Base-by-base conservation (phyloP, 2,888 invertebrate species). In the Tortrix viridana region DNA sequence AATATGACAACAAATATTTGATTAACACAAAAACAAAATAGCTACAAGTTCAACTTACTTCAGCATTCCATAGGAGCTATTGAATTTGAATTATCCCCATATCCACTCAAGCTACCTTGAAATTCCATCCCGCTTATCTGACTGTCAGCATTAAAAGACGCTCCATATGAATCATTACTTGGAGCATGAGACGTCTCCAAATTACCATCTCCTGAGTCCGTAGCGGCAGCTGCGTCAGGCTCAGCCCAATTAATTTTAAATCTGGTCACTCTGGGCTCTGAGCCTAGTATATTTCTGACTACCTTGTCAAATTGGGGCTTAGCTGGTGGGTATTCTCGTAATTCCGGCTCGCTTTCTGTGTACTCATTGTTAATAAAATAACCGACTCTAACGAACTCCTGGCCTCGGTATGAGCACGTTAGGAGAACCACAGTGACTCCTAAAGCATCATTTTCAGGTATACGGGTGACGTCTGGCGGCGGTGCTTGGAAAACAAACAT, bases 301-400 rank as follows among this genome's bases (percentile, higher is more conserved):
- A 98, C 97, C 93, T 98, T 98, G 78, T 98, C 98, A 85, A 98
- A 98, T 68, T 96, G 95, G 1, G 99, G 98, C 66, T 96, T 95
- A 5, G 97, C 93, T 7, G 99, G 99, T 3, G 98, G 98, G 84
- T 98, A 98, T 84, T 99, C 99, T 54, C 96, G 94, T 71, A 99
- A 88, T 79, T 99, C 99, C 0, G 96, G 96, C 75, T 99, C 98
- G 4, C 94, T 94, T 76, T 98, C 98, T 7, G 93, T 94, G 80
- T 99, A 99, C 81, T 99, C 99, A 80, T 99, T 99, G 81, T 99
- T 99, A 62, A 99, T 99, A 82, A 99, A 99, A 85, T 99, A 99
- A 2, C 99, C 99, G 2, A 99, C 98, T 65, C 99, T 94, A 2
- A 99, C 98, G 84, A 99, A 99, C 87, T 99, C 99, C 81, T 97